phyloP scores from a whole-genome alignment of 2,113 vertebrate species.

The Colossoma macropomum region DNA sequence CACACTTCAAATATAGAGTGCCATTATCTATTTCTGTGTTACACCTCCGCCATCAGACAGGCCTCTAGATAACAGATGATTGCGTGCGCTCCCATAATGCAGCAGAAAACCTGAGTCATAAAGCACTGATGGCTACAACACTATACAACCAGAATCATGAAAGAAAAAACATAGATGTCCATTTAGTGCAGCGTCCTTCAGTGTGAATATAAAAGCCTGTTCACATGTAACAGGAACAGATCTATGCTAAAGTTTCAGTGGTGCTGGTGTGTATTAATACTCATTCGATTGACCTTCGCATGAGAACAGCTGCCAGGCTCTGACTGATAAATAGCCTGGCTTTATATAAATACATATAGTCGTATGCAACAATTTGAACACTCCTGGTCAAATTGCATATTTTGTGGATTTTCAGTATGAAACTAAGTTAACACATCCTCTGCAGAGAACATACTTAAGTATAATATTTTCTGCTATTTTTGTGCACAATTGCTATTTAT shows the following conservation, averaged over 20 bases:
- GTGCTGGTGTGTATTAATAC: no score
- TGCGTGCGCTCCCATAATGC: conserved; percentile 47
- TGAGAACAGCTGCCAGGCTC: background rate
- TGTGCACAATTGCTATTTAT: no score
- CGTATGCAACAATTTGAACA: no score
- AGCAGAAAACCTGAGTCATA: background rate
- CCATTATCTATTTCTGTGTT: conserved; percentile 34
- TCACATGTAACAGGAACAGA: background rate
- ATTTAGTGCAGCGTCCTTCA: background rate
- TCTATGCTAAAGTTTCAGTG: background rate
- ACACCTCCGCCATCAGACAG: conserved; percentile 26
- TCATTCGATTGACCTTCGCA: background rate
- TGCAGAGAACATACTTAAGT: no score
- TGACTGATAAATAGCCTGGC: background rate
- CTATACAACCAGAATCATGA: background rate
- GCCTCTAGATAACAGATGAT: conserved; percentile 9
- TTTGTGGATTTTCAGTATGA: no score
- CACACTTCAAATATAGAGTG: conserved; percentile 16
- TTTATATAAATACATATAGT: no score
- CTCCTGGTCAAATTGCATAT: no score
- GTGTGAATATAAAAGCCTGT: background rate
- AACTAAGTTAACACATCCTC: no score
- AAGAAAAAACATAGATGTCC: background rate
- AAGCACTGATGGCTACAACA: background rate
- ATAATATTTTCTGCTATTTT: no score